Percentiles rank a stretch among this genome's conserved stretches.
These are phyloP conservation scores for Catonia carolina DNA, from an alignment of 2,888 invertebrate species.

Conservation along the genomic window DNA sequence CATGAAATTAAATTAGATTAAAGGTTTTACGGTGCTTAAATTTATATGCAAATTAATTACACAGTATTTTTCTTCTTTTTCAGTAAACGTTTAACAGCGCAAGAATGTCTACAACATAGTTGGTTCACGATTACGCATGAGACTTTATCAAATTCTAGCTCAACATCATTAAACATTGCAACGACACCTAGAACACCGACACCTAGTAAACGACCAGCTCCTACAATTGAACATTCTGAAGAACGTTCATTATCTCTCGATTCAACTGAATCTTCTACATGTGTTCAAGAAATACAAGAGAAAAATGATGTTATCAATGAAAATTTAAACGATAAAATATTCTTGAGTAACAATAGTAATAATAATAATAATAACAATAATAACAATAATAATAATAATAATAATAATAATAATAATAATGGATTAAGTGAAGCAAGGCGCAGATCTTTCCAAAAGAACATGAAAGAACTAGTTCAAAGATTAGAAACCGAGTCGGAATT, in stretches of 20 bases:
- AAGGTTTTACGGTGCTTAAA: too few relatives aligned
- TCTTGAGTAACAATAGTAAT: too few relatives aligned
- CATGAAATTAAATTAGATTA: too few relatives aligned
- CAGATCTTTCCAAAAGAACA: constrained; percentile 44
- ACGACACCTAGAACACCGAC: constrained; percentile 29
- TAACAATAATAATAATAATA: too few relatives aligned
- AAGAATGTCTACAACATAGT: constrained; percentile 82
- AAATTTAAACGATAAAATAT: too few relatives aligned
- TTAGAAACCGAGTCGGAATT: constrained; percentile 20
- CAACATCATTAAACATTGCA: constrained; percentile 31
- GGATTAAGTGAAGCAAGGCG: constrained; percentile 43
- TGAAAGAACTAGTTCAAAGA: constrained; percentile 43
- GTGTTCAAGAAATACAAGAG: too few relatives aligned
- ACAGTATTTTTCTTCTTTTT: constrained; percentile 38
- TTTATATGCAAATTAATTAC: too few relatives aligned
- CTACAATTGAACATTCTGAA: constrained; percentile 17
- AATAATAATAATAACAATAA: too few relatives aligned
- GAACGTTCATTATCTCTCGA: constrained; percentile 2
- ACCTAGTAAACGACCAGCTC: constrained; percentile 23
- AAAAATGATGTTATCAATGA: too few relatives aligned
- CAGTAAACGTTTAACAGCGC: constrained; percentile 83
- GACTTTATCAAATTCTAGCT: constrained; percentile 19
- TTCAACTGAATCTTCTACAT: not conserved
- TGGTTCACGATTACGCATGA: constrained; percentile 56
- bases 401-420: constrained; percentile 24